Percentiles rank a stretch among this genome's conserved stretches.
phyloP scores from a whole-genome alignment of 2,888 invertebrate species.

The Eristalinus aeneus region DNA sequence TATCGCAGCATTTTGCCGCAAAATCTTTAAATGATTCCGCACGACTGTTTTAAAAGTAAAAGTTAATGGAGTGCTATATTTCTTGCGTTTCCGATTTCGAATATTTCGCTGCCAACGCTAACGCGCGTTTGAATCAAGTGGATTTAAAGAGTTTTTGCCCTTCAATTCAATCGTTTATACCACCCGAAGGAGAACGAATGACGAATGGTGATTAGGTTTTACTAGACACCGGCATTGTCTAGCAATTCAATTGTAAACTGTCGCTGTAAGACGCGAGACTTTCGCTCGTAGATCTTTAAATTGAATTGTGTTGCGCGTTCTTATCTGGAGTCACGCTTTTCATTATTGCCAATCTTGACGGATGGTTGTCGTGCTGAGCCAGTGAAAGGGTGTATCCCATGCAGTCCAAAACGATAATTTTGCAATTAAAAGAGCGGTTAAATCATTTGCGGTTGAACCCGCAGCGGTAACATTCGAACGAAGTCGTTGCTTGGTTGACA shows the following conservation, averaged over 20 bases:
- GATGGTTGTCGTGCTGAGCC: neutral
- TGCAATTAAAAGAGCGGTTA: neutral
- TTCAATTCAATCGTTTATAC: conserved; percentile 17
- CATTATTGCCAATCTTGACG: conserved; percentile 36
- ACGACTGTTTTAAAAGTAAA: conserved; percentile 68
- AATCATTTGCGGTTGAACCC: neutral
- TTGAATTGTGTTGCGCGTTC: conserved; percentile 53
- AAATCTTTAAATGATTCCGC: conserved; percentile 56
- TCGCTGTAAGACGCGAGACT: conserved; percentile 45
- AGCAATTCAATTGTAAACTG: conserved; percentile 50
- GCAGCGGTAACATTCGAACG: neutral
- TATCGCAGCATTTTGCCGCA: conserved; percentile 19
- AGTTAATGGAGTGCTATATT: conserved; percentile 53
- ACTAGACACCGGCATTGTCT: conserved; percentile 5
- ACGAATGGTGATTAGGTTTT: conserved; percentile 29
- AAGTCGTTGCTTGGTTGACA: neutral
- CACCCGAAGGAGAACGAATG: conserved; percentile 47
- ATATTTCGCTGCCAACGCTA: conserved; percentile 18
- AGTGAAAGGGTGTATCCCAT: conserved; percentile 37
- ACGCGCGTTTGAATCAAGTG: conserved; percentile 49
- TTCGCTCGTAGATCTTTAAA: conserved; percentile 61
- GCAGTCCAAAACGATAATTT: neutral
- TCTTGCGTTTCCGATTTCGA: conserved; percentile 15
- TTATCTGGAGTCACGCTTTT: conserved; percentile 63
- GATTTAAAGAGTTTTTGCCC: conserved; percentile 35